These are phyloP conservation scores for Avahi laniger DNA, from an alignment of 2,797 vertebrate genomes.

Conservation along the genomic window DNA sequence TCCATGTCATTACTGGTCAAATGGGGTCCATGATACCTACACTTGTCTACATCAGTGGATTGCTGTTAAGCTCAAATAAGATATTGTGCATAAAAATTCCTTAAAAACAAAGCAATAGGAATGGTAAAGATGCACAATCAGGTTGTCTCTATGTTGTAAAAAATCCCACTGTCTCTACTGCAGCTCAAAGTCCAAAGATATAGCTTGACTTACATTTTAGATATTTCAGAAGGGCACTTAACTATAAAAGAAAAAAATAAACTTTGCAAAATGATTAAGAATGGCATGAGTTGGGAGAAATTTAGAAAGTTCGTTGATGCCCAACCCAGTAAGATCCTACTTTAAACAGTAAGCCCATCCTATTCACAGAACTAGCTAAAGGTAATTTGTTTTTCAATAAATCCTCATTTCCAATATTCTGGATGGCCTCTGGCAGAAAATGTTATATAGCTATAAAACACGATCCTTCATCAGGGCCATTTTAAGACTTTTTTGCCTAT, in stretches of 20 bases:
- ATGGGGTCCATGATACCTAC: not conserved
- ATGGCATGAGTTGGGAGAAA: not conserved
- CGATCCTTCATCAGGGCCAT: not conserved
- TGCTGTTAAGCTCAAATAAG: not conserved
- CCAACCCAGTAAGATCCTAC: not conserved
- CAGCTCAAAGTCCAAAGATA: not conserved
- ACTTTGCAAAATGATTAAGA: slow-evolving; percentile 14
- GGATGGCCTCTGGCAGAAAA: slow-evolving; percentile 47
- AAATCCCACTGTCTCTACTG: not conserved
- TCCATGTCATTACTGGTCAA: not conserved
- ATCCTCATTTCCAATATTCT: slow-evolving; percentile 61
- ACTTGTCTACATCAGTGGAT: not conserved
- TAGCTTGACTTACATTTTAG: not conserved
- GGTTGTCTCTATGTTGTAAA: not conserved
- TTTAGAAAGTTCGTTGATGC: not conserved
- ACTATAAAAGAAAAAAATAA: not conserved
- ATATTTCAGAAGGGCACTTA: not conserved
- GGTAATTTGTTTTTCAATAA: slow-evolving; percentile 65
- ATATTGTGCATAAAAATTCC: not conserved
- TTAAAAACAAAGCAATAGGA: not conserved
- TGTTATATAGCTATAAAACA: slow-evolving; percentile 52
- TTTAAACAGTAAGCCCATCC: not conserved
- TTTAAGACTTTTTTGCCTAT: slow-evolving; percentile 54
- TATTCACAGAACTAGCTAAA: slow-evolving; percentile 42
- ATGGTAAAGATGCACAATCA: not conserved